phyloP scores from a whole-genome alignment of 1,140 invertebrate genomes.

The Apis florea region DNA sequence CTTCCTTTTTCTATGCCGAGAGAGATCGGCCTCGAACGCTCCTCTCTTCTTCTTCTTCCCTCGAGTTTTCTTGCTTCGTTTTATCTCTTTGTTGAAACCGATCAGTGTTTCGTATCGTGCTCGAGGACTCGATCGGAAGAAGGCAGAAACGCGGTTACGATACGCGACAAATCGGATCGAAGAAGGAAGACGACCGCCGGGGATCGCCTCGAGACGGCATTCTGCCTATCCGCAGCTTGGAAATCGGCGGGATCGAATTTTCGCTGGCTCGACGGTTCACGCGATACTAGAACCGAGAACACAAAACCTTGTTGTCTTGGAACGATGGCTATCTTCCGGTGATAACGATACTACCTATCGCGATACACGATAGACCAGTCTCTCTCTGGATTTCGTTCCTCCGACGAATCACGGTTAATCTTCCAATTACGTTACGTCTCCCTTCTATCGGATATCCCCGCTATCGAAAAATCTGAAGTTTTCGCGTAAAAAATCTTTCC shows the following conservation, averaged over 20 bases:
- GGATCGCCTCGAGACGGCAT: background rate
- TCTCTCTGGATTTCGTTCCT: background rate
- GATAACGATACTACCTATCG: constrained; percentile 61
- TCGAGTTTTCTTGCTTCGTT: too few relatives aligned
- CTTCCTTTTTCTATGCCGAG: background rate
- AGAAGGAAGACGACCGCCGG: too few relatives aligned
- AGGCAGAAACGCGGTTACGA: background rate
- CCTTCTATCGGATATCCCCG: background rate
- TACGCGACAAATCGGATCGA: background rate
- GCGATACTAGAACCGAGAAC: constrained; percentile 45
- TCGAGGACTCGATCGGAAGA: background rate
- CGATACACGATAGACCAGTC: constrained; percentile 10
- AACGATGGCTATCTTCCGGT: constrained; percentile 49
- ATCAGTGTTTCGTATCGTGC: too few relatives aligned
- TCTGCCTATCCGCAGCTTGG: background rate
- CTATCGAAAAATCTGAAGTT: background rate
- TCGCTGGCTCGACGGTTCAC: constrained; percentile 9
- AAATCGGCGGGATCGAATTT: background rate
- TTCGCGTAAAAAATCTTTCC: background rate
- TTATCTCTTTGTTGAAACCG: background rate
- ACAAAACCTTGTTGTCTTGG: constrained; percentile 7
- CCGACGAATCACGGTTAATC: constrained; percentile 1
- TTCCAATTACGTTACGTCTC: background rate
- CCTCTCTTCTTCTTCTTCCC: background rate
- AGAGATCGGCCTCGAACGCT: background rate